phyloP scores from a whole-genome alignment of 2,797 vertebrate genomes.

The Onychomys arenicola region DNA sequence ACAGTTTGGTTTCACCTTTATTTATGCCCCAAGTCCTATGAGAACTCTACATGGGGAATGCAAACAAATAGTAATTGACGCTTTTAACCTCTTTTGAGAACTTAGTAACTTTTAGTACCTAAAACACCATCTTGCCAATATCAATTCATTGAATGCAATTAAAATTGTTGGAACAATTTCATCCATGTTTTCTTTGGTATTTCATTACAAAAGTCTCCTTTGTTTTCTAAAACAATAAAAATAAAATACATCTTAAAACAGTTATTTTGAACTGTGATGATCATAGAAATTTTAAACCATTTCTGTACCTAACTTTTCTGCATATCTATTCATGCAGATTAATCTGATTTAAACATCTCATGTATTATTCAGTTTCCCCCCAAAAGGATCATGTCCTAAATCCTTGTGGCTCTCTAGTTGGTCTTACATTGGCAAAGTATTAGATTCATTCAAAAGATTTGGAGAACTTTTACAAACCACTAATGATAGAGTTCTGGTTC shows the following conservation, averaged over 20 bases:
- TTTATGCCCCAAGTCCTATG: background rate
- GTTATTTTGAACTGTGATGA: constrained; percentile 57
- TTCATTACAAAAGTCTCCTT: background rate
- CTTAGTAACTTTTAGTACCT: background rate
- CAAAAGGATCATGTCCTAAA: constrained; percentile 36
- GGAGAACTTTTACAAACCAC: background rate
- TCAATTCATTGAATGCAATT: background rate
- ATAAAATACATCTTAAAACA: background rate
- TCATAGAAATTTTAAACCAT: constrained; percentile 49
- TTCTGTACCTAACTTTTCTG: constrained; percentile 21
- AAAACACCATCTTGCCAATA: background rate
- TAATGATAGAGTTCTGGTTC: background rate
- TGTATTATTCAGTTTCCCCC: constrained; percentile 54
- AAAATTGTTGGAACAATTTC: background rate
- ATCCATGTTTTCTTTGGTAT: background rate
- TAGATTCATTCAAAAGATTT: constrained; percentile 12
- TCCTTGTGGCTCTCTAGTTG: background rate
- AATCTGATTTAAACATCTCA: constrained; percentile 64
- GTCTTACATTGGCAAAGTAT: background rate
- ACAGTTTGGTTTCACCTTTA: background rate
- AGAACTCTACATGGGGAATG: background rate
- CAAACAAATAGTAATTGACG: background rate
- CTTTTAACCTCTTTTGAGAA: background rate
- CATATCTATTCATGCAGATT: constrained; percentile 55
- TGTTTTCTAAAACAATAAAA: background rate